Percentiles rank a stretch among this genome's conserved stretches.
Evolutionary conservation across 2,113 vertebrate species (phyloP).

Genomic region (Polyodon spathula): DNA sequence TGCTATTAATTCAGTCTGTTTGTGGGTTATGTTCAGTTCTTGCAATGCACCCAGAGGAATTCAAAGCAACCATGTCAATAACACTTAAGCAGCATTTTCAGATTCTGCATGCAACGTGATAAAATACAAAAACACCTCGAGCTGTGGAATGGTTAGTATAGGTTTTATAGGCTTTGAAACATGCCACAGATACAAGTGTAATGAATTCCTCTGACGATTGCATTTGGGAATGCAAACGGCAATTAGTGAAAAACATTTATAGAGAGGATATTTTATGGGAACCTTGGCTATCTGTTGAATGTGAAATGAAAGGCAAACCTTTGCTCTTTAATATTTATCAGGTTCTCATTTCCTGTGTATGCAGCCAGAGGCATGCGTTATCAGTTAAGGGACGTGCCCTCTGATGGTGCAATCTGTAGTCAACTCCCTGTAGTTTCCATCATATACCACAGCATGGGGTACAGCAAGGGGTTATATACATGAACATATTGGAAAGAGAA

Average conservation of each 20-base stretch:
- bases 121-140: too few species aligned
- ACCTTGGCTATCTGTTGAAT: constrained; percentile 3
- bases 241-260: background rate
- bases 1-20: too few species aligned
- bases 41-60: too few species aligned
- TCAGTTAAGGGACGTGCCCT: background rate
- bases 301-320: constrained; percentile 1
- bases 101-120: too few species aligned
- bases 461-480: background rate
- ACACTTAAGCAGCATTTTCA: too few species aligned
- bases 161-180: too few species aligned
- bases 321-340: constrained; percentile 2
- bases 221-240: background rate
- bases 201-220: background rate
- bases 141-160: too few species aligned
- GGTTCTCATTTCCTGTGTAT: constrained; percentile 16
- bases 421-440: background rate
- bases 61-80: too few species aligned
- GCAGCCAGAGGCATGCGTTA: constrained; percentile 7
- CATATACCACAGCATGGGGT: background rate
- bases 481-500: too few species aligned
- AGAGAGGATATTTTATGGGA: background rate
- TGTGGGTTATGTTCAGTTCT: too few species aligned
- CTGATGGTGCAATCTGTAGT: constrained; percentile 15
- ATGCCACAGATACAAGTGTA: too few species aligned